Percentiles rank a stretch among this genome's conserved stretches.
These are phyloP conservation scores for Aegypius monachus DNA, from an alignment of 2,113 vertebrate species.

Conservation along the genomic window DNA sequence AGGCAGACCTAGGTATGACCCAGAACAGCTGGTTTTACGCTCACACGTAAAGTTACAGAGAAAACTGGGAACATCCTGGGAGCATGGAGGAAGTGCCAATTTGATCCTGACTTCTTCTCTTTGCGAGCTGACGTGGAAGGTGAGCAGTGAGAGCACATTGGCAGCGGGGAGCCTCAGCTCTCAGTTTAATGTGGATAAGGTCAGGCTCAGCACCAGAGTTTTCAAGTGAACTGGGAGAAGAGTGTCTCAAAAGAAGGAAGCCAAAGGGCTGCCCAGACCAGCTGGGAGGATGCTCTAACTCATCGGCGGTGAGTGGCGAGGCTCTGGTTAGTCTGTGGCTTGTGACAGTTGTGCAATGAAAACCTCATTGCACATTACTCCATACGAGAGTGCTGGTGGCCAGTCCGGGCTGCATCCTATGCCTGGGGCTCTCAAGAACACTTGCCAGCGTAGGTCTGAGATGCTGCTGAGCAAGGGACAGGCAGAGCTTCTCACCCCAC, in stretches of 20 bases:
- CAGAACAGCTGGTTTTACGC: not conserved
- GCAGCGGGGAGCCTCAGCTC: not conserved
- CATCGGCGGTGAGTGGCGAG: not conserved
- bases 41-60: not conserved
- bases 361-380: not conserved
- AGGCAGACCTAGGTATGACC: not conserved
- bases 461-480: not conserved
- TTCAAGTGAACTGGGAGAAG: not conserved
- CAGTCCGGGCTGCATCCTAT: not conserved
- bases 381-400: not conserved
- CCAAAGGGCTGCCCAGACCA: not conserved
- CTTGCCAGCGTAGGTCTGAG: not conserved
- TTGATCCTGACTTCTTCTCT: not conserved
- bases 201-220: not conserved
- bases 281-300: not conserved
- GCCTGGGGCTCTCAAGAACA: not conserved
- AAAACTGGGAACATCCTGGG: not conserved
- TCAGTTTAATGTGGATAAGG: not conserved
- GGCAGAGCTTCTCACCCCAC: not conserved
- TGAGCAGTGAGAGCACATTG: not conserved
- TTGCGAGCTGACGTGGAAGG: fast-evolving
- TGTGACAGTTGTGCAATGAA: not conserved
- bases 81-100: not conserved
- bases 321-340: not conserved
- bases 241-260: not conserved